These are phyloP conservation scores for Poeciliopsis retropinna DNA, from an alignment of 2,113 vertebrate species.

Conservation along the genomic window DNA sequence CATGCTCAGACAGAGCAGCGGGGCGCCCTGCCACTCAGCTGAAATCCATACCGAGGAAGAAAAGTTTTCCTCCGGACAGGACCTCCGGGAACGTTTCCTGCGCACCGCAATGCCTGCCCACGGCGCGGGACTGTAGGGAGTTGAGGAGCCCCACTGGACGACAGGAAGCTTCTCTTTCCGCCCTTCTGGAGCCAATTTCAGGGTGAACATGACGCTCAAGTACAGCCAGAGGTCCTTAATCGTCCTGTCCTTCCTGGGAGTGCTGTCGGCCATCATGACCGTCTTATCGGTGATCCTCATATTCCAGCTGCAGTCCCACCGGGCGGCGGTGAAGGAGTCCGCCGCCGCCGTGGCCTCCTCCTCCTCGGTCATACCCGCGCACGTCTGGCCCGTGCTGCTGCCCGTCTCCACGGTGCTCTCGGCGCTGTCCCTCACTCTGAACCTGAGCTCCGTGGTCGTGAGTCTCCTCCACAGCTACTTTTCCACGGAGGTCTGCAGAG, in stretches of 20 bases:
- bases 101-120: slow-evolving; percentile 5
- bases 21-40: slow-evolving; percentile 24
- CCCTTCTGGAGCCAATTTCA: not conserved
- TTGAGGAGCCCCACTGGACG: not conserved
- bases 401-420: slow-evolving; percentile 84
- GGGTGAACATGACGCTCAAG: slow-evolving; percentile 63
- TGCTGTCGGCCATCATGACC: slow-evolving; percentile 85
- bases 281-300: slow-evolving; percentile 86
- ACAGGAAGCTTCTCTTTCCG: not conserved
- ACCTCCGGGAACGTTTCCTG: not conserved
- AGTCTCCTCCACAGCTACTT: slow-evolving; percentile 87
- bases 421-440: slow-evolving; percentile 85
- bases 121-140: slow-evolving; percentile 16
- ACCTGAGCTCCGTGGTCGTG: slow-evolving; percentile 82
- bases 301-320: slow-evolving; percentile 85
- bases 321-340: slow-evolving; percentile 58
- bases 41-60: slow-evolving; percentile 20
- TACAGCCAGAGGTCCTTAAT: slow-evolving; percentile 84
- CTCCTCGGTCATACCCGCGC: slow-evolving; percentile 58
- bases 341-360: slow-evolving; percentile 1
- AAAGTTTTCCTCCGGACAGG: slow-evolving; percentile 6
- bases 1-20: slow-evolving; percentile 65
- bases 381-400: slow-evolving; percentile 74
- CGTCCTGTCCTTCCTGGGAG: slow-evolving; percentile 82
- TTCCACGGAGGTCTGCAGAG: slow-evolving; percentile 84